phyloP scores from a whole-genome alignment of 1,140 invertebrate genomes.

The Nasonia vitripennis region DNA sequence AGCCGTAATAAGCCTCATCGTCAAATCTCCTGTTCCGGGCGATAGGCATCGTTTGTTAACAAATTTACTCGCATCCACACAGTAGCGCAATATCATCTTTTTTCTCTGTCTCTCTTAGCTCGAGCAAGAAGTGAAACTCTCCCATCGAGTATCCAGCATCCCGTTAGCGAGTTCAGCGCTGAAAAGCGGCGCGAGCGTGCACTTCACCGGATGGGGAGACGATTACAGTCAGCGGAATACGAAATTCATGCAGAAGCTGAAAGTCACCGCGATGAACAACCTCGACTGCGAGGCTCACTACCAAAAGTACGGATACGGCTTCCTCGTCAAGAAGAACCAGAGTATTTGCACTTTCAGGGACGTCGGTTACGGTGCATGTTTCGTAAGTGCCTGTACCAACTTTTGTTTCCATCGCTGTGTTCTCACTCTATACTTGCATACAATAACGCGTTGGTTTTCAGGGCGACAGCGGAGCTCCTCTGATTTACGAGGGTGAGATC shows the following conservation, averaged over 20 bases:
- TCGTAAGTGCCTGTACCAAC: background rate
- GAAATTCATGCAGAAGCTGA: slow-evolving; percentile 15
- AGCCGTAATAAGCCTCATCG: no score
- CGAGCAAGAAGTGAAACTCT: background rate
- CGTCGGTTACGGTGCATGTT: background rate
- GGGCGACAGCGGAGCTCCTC: background rate
- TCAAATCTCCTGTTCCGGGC: no score
- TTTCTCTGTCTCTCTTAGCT: background rate
- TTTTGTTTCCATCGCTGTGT: no score
- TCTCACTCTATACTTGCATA: no score
- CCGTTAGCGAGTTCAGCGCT: background rate
- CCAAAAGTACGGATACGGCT: slow-evolving; percentile 16
- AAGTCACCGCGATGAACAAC: background rate
- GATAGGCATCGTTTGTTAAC: background rate
- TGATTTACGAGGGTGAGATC: background rate
- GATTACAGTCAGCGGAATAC: slow-evolving; percentile 29
- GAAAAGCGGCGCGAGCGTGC: background rate
- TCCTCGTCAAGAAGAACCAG: background rate
- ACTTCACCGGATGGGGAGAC: slow-evolving; percentile 29
- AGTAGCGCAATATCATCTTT: background rate
- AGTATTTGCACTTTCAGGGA: background rate
- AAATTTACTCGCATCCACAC: background rate
- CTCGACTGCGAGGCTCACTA: background rate
- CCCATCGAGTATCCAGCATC: background rate
- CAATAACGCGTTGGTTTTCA: background rate